Evolutionary conservation across 1,140 invertebrate species (phyloP), one percentile per base, ranked within the genome.

Genomic region (Apis laboriosa): DNA sequence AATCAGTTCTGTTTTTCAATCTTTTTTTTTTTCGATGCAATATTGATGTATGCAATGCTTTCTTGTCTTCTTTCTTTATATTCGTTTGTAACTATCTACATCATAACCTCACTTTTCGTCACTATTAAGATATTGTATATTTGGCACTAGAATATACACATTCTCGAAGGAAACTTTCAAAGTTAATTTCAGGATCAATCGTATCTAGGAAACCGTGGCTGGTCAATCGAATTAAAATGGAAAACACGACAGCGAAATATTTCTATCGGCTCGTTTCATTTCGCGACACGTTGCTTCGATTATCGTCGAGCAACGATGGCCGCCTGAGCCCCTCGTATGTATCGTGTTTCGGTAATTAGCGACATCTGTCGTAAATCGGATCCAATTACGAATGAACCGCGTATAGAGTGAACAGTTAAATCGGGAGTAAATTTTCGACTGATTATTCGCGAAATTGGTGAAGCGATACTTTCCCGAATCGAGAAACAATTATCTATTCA

Each of bases 281-380:
- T 17, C 5, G 13, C n/a, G 28, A 24, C 70, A 28, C 53, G 12
- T 2, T 9, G 55, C 34, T 53, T 78, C 55, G 51, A 78, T 78
- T 78, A 71, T 78, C 55, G 9, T 34, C 15, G 15, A 12, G 21
- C 55, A 21, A 24, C 76, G 53, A 53, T 43, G 28, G 21, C 24
- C 61, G n/a, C 0, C n/a, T 9, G 61, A 12, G 34, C 63, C 28
- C 0, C 4, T 43, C 34, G 21, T 2, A 21, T 34, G 63, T 15
- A 67, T 56, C 55, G 24, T 43, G 55, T 58, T 28, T 61, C 43
- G 9, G 49, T 78, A 71, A 78, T 78, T 71, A 78, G 55, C 43
- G 77, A 34, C 55, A 71, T n/a, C 77, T 28, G 55, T 71, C n/a
- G 77, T 61, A 71, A 78, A 68, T 77, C 64, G 34, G 17, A 53